Conservation (phyloP, 2,888 invertebrate genomes). For the Thumatha senex region DNA sequence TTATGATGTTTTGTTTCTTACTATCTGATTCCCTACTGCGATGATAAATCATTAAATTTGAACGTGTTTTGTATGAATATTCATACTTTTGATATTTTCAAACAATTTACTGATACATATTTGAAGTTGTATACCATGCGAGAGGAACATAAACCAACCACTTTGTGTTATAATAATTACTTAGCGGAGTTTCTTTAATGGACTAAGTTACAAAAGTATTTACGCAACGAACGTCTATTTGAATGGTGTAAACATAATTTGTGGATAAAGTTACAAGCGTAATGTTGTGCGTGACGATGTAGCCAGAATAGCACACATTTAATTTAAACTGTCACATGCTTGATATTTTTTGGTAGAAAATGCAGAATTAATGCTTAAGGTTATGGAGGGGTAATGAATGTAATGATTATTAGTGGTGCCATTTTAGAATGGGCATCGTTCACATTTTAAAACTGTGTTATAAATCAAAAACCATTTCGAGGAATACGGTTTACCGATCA, state of each 20-base stretch:
- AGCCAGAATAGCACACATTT: constrained; percentile 61
- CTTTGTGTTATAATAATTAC: constrained; percentile 72
- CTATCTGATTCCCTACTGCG: not conserved
- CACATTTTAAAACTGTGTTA: too few species aligned
- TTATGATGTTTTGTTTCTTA: too few species aligned
- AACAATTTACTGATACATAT: constrained; percentile 32
- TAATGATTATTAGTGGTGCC: too few species aligned
- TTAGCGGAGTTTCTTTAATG: constrained; percentile 73
- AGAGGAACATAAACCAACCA: constrained; percentile 61
- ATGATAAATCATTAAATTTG: too few species aligned
- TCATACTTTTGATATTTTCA: too few species aligned
- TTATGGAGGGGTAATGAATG: too few species aligned
- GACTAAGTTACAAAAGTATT: constrained; percentile 75
- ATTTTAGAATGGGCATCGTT: too few species aligned
- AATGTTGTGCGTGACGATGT: constrained; percentile 65
- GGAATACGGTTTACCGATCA: too few species aligned
- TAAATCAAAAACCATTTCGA: too few species aligned
- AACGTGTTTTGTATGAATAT: too few species aligned
- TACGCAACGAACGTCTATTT: constrained; percentile 71
- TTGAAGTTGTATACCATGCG: constrained; percentile 49
- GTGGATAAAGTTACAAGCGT: constrained; percentile 72
- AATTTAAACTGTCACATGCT: constrained; percentile 65
- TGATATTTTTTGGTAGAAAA: constrained; percentile 36
- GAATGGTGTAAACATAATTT: constrained; percentile 79
- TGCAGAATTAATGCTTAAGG: constrained; percentile 14